phyloP scores from a whole-genome alignment of 2,888 invertebrate genomes.

The Mesoligia furuncula region DNA sequence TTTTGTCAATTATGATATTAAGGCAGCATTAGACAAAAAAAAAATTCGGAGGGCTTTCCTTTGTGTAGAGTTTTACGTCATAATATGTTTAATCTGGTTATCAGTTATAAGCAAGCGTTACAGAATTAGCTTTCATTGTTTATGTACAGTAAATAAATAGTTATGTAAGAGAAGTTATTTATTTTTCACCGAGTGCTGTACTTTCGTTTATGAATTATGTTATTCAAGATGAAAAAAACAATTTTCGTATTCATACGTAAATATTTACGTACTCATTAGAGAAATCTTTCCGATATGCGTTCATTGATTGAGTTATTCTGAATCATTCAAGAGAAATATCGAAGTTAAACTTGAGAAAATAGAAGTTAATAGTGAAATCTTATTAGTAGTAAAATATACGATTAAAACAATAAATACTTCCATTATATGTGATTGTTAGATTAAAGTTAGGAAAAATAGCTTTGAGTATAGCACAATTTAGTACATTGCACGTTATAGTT shows the following conservation, averaged over 20 bases:
- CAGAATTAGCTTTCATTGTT: slow-evolving; percentile 2
- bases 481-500: slow-evolving; percentile 33
- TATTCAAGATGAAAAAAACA: not conserved
- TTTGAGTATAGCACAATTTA: slow-evolving; percentile 43
- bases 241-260: not conserved
- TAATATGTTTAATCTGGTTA: slow-evolving; percentile 5
- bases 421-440: slow-evolving; percentile 47
- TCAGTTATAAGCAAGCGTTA: not conserved
- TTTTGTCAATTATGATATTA: not conserved
- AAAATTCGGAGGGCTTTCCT: not conserved
- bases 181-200: not conserved
- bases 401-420: slow-evolving; percentile 41
- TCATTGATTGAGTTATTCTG: not conserved
- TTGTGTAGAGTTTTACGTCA: not conserved
- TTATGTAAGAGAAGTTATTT: not conserved
- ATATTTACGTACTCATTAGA: not conserved
- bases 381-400: slow-evolving; percentile 29
- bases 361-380: slow-evolving; percentile 3
- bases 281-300: not conserved
- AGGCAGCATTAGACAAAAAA: slow-evolving; percentile 7
- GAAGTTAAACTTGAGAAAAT: slow-evolving; percentile 1
- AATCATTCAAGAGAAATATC: slow-evolving; percentile 1
- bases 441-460: slow-evolving; percentile 12
- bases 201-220: not conserved
- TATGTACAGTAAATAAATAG: not conserved